Evolutionary conservation across 2,113 vertebrate species (phyloP).

Genomic region (Hyaena hyaena): DNA sequence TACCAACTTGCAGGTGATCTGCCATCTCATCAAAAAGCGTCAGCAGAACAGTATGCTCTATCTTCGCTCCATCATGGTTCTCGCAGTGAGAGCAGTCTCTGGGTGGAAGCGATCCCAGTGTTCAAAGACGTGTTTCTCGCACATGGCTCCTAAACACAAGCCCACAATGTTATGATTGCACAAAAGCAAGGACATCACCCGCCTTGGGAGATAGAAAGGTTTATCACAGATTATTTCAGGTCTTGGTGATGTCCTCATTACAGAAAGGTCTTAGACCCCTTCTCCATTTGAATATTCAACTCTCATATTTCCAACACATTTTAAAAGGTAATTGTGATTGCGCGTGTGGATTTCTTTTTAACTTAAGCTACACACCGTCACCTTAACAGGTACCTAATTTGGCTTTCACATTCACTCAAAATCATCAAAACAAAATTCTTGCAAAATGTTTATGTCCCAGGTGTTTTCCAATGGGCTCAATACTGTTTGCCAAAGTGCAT

Average conservation of each 20-base stretch:
- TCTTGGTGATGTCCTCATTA: conserved; percentile 12
- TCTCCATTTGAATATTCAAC: background rate
- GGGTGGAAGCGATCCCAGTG: background rate
- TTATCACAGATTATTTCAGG: background rate
- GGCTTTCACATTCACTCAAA: background rate
- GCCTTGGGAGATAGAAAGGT: background rate
- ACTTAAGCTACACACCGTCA: background rate
- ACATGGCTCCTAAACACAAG: background rate
- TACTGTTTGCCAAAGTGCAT: background rate
- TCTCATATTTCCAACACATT: background rate
- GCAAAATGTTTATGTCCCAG: background rate
- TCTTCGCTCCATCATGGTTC: background rate
- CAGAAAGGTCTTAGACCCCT: background rate
- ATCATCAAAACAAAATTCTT: conserved; percentile 1
- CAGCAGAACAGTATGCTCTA: background rate
- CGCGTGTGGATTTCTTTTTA: background rate
- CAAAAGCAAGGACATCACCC: background rate
- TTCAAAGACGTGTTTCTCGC: background rate
- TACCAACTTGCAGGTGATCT: background rate
- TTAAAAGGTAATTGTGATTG: background rate
- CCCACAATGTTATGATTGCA: background rate
- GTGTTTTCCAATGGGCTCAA: background rate
- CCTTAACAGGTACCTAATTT: background rate
- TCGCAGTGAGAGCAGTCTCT: background rate
- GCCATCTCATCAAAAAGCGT: background rate